Evolutionary conservation across 1,140 invertebrate species (phyloP).

Genomic region (Eumeta japonica): DNA sequence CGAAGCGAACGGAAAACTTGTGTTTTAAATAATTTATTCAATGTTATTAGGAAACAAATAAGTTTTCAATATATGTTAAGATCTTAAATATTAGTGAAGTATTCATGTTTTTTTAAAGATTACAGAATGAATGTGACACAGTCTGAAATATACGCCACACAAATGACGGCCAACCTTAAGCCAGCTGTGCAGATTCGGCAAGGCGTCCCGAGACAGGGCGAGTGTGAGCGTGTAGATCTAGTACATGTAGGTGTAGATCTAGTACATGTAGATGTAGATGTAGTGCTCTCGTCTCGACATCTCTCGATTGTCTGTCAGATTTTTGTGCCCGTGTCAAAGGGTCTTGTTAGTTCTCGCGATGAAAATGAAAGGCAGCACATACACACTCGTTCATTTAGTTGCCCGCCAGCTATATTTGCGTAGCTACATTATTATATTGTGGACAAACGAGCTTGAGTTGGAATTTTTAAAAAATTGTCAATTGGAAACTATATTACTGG

Average conservation of each 20-base stretch:
- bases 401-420: constrained; percentile 4
- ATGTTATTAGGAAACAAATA: no score
- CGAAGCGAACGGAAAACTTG: no score
- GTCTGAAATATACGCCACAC: no score
- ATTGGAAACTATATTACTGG: constrained; percentile 8
- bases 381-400: constrained; percentile 13
- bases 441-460: constrained; percentile 8
- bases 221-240: constrained; percentile 9
- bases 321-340: constrained; percentile 14
- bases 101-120: no score
- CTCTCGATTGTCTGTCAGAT: constrained; percentile 13
- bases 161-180: no score
- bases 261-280: no score
- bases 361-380: constrained; percentile 11
- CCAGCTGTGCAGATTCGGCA: constrained; percentile 11
- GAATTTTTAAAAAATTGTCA: constrained; percentile 10
- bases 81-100: no score
- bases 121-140: no score
- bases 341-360: constrained; percentile 12
- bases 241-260: no score
- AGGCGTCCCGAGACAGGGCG: constrained; percentile 10
- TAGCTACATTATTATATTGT: constrained; percentile 6
- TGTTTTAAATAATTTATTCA: no score
- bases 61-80: no score
- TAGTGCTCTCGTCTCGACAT: constrained; percentile 9